A percentile compares a stretch with the other conserved stretches of the same genome.
These are phyloP conservation scores for Odontesthes bonariensis DNA, from an alignment of 2,113 vertebrate species.

Conservation along the genomic window DNA sequence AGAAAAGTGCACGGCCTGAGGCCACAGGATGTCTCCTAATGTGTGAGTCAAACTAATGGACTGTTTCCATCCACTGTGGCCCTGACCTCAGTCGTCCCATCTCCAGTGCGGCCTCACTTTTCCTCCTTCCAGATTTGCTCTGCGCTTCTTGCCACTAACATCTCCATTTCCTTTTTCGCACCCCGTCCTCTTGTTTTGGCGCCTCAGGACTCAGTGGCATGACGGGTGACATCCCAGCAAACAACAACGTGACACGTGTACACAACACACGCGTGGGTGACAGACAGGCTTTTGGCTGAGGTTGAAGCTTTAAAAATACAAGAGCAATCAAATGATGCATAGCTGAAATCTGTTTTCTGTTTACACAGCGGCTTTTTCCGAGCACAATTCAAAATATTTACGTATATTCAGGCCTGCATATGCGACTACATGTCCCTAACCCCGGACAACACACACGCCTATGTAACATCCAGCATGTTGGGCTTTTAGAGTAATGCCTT, in stretches of 20 bases:
- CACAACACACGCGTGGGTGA: background rate
- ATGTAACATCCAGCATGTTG: background rate
- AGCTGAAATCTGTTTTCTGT: background rate
- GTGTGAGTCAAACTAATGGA: conserved; percentile 73
- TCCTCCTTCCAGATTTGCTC: conserved; percentile 24
- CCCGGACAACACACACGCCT: conserved; percentile 1
- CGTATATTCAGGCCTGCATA: conserved; percentile 36
- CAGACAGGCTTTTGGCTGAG: conserved; percentile 32
- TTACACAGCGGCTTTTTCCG: conserved; percentile 27
- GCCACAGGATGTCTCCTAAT: conserved; percentile 54
- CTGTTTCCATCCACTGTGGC: conserved; percentile 52
- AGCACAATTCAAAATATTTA: conserved; percentile 34
- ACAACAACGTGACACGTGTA: conserved; percentile 34
- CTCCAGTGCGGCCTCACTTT: conserved; percentile 4
- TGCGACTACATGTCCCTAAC: conserved; percentile 1
- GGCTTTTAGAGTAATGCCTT: conserved; percentile 19
- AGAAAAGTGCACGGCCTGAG: conserved; percentile 54
- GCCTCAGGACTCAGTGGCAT: conserved; percentile 20
- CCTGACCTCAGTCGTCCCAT: conserved; percentile 54
- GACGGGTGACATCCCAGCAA: conserved; percentile 43
- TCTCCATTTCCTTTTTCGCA: conserved; percentile 23
- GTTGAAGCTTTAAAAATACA: conserved; percentile 33
- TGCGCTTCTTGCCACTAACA: background rate
- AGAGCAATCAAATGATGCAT: background rate
- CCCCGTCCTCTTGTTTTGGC: conserved; percentile 13